These are phyloP conservation scores for Ornithoptera alexandrae DNA, from an alignment of 2,888 invertebrate genomes.

Conservation along the genomic window DNA sequence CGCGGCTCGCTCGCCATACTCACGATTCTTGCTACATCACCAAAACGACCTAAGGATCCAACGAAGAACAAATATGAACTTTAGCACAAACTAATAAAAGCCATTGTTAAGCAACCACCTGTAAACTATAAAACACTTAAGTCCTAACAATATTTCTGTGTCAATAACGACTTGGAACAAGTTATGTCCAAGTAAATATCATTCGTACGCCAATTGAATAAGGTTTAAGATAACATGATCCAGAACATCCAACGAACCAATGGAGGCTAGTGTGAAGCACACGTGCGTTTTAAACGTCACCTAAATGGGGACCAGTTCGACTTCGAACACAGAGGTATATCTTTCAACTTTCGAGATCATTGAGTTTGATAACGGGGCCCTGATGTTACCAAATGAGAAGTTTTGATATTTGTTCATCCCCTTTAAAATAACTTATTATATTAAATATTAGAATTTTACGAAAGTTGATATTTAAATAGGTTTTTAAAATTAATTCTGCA, in stretches of 20 bases:
- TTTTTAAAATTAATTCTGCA: too few species aligned
- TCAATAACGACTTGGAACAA: constrained; percentile 49
- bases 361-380: constrained; percentile 61
- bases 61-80: constrained; percentile 35
- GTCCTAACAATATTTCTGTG: constrained; percentile 45
- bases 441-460: constrained; percentile 23
- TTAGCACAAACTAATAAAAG: constrained; percentile 40
- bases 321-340: constrained; percentile 58
- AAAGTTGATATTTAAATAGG: too few species aligned
- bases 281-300: constrained; percentile 73
- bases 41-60: constrained; percentile 47
- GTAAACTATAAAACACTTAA: constrained; percentile 55
- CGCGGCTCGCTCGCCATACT: constrained; percentile 67
- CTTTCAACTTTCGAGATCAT: constrained; percentile 64
- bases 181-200: constrained; percentile 34
- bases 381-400: constrained; percentile 33
- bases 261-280: constrained; percentile 61
- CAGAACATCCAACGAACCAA: constrained; percentile 35
- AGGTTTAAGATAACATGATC: constrained; percentile 40
- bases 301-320: constrained; percentile 72
- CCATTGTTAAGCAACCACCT: constrained; percentile 34
- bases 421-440: constrained; percentile 40
- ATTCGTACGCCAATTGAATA: constrained; percentile 33
- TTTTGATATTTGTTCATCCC: constrained; percentile 42
- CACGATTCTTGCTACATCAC: constrained; percentile 43